Base-by-base conservation (phyloP, 2,113 vertebrate genomes). In the Phoxinus phoxinus region DNA sequence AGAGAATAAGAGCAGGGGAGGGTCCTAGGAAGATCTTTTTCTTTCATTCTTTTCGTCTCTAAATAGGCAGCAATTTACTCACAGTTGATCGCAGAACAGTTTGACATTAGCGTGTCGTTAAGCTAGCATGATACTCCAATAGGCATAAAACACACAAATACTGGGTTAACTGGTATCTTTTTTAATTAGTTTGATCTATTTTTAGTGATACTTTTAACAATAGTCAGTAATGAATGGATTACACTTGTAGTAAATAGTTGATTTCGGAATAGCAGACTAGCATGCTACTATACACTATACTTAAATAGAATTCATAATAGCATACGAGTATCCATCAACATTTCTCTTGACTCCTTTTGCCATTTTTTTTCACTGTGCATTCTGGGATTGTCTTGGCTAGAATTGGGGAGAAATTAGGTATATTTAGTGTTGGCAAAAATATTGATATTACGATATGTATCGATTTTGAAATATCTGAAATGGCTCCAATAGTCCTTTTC, bases 1-100 rank as follows among this genome's bases (percentile, higher is more conserved):
- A 72, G 25, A 87, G 61, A 83, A 77, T 23, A 51, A 73, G 44
- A 79, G 41, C 46, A 32, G 32, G 63, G 41, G 44, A 30, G 27
- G 46, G n/a, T 46, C 59, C n/a, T 9, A 37, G 13, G 4, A 81
- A 30, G 61, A 59, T 7, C 32, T 83, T 59, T 58, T 25, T 41
- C 41, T 37, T 59, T 80, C 0, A 80, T 73, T 61, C 9, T 44
- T n/a, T n/a, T 41, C 67, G 19, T 7, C 61, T 32, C 61, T 7
- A 30, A 5, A 65, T 30, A 65, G 61, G 61, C 61, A 65, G 27
- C 13, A 30, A 27, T 65, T 65, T 27, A 30, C 27, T 30, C 25
- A 27, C 61, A 7, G 59, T 63, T 63, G 12, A 63, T 30, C 30
- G 2, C 25, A 15, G 58, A 59, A 59, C 8, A 59, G 25, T 65